These are phyloP conservation scores for Typhlichthys subterraneus DNA, from an alignment of 2,797 vertebrate species.

Conservation along the genomic window DNA sequence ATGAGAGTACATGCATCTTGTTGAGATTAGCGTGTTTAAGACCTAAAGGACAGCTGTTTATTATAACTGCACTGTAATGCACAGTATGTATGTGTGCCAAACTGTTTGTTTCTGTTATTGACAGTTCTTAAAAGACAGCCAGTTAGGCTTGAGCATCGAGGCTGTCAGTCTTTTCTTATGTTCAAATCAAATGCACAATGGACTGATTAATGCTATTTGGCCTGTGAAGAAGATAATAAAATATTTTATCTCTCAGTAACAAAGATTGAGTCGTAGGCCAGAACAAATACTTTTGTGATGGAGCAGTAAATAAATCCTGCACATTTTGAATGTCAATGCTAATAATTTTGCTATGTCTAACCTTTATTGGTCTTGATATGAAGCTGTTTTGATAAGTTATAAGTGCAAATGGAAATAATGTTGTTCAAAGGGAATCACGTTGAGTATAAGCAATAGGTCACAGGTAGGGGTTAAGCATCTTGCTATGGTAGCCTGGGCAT, in stretches of 20 bases:
- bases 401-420: neutral
- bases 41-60: slow-evolving; percentile 28
- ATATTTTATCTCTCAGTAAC: slow-evolving; percentile 21
- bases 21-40: slow-evolving; percentile 23
- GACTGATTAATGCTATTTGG: slow-evolving; percentile 54
- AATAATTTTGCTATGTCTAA: neutral
- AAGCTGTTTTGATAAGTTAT: neutral
- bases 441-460: too few species aligned
- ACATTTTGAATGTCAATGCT: neutral
- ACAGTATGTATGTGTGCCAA: slow-evolving; percentile 27
- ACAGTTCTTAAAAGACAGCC: slow-evolving; percentile 49
- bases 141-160: slow-evolving; percentile 28
- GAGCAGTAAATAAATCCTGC: slow-evolving; percentile 20
- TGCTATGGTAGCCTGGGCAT: too few species aligned
- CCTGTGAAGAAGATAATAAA: slow-evolving; percentile 27
- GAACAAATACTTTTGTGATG: slow-evolving; percentile 8
- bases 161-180: slow-evolving; percentile 44
- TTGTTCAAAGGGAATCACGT: too few species aligned
- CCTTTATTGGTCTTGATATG: neutral
- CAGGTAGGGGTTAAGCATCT: too few species aligned
- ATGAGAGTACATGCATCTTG: neutral
- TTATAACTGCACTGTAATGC: slow-evolving; percentile 32
- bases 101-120: slow-evolving; percentile 31
- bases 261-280: slow-evolving; percentile 15
- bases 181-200: slow-evolving; percentile 56